A percentile compares a stretch with the other conserved stretches of the same genome.
These are phyloP conservation scores for Thereva unica DNA, from an alignment of 2,888 invertebrate genomes.

Conservation along the genomic window DNA sequence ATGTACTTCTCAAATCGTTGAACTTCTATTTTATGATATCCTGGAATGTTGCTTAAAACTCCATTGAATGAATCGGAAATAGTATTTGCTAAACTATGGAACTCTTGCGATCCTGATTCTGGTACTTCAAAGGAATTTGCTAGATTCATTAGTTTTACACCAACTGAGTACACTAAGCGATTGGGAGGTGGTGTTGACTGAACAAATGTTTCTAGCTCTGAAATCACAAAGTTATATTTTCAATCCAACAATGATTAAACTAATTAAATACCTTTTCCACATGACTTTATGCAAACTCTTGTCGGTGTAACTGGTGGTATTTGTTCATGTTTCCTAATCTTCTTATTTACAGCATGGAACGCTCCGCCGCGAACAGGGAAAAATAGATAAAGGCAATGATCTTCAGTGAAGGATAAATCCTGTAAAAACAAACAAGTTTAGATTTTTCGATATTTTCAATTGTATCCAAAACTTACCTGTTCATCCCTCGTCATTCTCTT, in stretches of 20 bases:
- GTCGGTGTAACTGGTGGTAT: conserved; percentile 74
- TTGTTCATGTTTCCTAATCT: conserved; percentile 77
- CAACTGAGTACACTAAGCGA: conserved; percentile 69
- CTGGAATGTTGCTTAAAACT: conserved; percentile 66
- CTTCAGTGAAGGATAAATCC: conserved; percentile 82
- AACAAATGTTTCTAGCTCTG: conserved; percentile 53
- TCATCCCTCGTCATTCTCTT: conserved; percentile 75
- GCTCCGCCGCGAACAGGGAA: conserved; percentile 83
- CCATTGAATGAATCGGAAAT: conserved; percentile 69
- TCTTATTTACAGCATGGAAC: conserved; percentile 82
- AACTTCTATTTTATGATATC: conserved; percentile 72
- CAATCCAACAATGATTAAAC: background rate
- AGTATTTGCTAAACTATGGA: conserved; percentile 69
- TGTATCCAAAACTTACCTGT: conserved; percentile 46
- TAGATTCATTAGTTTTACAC: conserved; percentile 74
- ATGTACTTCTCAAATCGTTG: conserved; percentile 73
- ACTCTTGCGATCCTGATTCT: conserved; percentile 71
- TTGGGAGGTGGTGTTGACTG: conserved; percentile 68
- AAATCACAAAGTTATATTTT: conserved; percentile 4
- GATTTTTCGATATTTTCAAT: background rate
- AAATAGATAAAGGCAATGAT: conserved; percentile 82
- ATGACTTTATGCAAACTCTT: conserved; percentile 81
- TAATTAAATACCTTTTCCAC: conserved; percentile 66
- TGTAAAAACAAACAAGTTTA: conserved; percentile 48
- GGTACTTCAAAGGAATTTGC: conserved; percentile 79